phyloP scores from a whole-genome alignment of 2,888 invertebrate genomes.

The Tetheella fluctuosa region DNA sequence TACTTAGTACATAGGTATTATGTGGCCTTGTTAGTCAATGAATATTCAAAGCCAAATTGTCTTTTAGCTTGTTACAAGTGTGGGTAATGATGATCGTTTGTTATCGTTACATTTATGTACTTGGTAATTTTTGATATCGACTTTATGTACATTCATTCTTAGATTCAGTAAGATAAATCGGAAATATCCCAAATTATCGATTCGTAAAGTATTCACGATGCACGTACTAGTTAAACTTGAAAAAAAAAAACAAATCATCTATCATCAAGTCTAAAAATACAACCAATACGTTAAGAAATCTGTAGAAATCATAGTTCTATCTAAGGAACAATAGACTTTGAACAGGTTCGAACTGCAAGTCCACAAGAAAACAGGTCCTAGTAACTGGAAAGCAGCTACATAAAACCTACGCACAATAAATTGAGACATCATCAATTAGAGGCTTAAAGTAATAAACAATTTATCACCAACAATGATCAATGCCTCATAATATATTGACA shows the following conservation, averaged over 20 bases:
- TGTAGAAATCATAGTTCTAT: slow-evolving; percentile 29
- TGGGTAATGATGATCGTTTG: background rate
- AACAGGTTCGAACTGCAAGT: slow-evolving; percentile 32
- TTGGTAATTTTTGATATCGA: too few species aligned
- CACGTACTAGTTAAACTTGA: too few species aligned
- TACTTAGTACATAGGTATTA: slow-evolving; percentile 34
- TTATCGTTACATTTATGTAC: slow-evolving; percentile 11
- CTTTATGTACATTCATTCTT: too few species aligned
- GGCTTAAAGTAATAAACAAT: slow-evolving; percentile 37
- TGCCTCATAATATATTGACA: slow-evolving; percentile 40
- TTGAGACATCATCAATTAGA: slow-evolving; percentile 46
- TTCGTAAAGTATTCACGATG: too few species aligned
- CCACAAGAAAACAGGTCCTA: slow-evolving; percentile 33
- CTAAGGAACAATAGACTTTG: slow-evolving; percentile 34
- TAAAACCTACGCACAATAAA: slow-evolving; percentile 42
- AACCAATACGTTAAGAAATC: slow-evolving; percentile 6
- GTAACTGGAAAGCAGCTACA: slow-evolving; percentile 14
- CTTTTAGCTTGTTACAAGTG: slow-evolving; percentile 5
- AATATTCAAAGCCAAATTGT: slow-evolving; percentile 36
- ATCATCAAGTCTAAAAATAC: slow-evolving; percentile 15
- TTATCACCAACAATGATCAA: slow-evolving; percentile 41
- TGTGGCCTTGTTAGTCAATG: slow-evolving; percentile 19
- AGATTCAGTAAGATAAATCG: too few species aligned
- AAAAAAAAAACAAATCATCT: slow-evolving; percentile 1
- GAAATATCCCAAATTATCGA: too few species aligned